Conservation (phyloP, 2,113 vertebrate genomes). For the Leucopsar rothschildi region DNA sequence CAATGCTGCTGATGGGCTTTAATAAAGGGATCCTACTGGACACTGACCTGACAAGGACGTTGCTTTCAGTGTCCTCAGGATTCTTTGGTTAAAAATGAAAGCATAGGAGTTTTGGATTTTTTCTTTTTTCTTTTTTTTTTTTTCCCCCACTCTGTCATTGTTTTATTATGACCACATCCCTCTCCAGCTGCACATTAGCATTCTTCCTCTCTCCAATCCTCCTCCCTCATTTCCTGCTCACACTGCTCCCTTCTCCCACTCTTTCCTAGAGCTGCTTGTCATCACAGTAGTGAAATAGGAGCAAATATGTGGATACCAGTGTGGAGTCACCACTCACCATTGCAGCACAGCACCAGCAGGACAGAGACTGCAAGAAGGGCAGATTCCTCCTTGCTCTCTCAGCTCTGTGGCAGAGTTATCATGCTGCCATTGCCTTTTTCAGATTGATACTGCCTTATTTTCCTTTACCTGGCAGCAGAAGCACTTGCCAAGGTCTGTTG, state of each 20-base stretch:
- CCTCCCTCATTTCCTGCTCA: background rate
- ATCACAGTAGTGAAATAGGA: background rate
- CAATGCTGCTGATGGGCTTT: background rate
- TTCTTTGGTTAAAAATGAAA: background rate
- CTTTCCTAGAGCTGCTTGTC: background rate
- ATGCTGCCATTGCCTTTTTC: background rate
- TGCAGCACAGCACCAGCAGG: background rate
- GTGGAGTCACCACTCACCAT: background rate
- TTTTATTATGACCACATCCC: background rate
- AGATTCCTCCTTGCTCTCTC: background rate
- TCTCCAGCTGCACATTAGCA: slow-evolving; percentile 44
- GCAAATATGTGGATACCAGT: background rate
- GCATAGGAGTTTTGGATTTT: background rate
- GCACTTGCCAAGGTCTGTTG: background rate
- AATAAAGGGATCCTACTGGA: background rate
- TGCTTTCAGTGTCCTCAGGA: background rate
- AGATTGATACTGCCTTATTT: background rate
- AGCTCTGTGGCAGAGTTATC: background rate
- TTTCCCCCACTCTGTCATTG: background rate
- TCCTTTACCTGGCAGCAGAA: background rate
- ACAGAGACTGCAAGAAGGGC: background rate
- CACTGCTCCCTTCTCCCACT: background rate
- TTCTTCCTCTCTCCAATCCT: background rate
- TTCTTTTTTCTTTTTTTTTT: accelerated
- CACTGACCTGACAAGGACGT: background rate